Evolutionary conservation across 2,888 invertebrate species (phyloP).

Genomic region (Zygothrica quintamaculata): DNA sequence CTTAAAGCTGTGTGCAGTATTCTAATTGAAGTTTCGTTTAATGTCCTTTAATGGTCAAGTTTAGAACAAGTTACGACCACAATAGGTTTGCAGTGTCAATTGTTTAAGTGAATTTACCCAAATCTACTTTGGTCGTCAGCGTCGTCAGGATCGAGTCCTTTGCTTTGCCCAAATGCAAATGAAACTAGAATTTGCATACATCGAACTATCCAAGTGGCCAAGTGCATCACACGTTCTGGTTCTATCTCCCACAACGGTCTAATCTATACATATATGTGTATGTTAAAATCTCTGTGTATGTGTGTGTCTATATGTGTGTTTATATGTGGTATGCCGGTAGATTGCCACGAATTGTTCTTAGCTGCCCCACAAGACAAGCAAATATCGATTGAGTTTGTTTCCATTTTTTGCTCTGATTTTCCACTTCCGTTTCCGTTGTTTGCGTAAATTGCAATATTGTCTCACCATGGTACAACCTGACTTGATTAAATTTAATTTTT

Average conservation of each 20-base stretch:
- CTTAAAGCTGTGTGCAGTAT: constrained; percentile 1
- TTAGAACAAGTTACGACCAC: constrained; percentile 59
- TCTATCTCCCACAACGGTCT: not conserved
- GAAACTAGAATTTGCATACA: constrained; percentile 59
- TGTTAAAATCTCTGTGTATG: not conserved
- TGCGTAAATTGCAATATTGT: constrained; percentile 68
- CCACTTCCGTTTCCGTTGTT: constrained; percentile 73
- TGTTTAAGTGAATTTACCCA: constrained; percentile 69
- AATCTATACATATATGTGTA: constrained; percentile 5
- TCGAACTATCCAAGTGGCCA: constrained; percentile 42
- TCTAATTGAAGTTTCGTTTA: constrained; percentile 6
- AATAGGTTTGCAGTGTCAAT: constrained; percentile 77
- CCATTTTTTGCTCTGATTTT: constrained; percentile 29
- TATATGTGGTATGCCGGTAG: constrained; percentile 20
- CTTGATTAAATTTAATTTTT: constrained; percentile 45
- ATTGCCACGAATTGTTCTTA: constrained; percentile 24
- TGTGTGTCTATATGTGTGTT: constrained; percentile 13
- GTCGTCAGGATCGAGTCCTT: constrained; percentile 38
- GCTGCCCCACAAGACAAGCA: constrained; percentile 32
- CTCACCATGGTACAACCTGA: constrained; percentile 29
- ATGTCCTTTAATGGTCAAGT: constrained; percentile 50
- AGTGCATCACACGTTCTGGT: constrained; percentile 13
- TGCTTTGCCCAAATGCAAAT: constrained; percentile 63
- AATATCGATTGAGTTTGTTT: constrained; percentile 58
- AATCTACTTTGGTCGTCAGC: constrained; percentile 58